Evolutionary conservation across 1,140 invertebrate species (phyloP), one percentile per base, ranked within the genome.

Genomic region (Aphelenchoides besseyi): DNA sequence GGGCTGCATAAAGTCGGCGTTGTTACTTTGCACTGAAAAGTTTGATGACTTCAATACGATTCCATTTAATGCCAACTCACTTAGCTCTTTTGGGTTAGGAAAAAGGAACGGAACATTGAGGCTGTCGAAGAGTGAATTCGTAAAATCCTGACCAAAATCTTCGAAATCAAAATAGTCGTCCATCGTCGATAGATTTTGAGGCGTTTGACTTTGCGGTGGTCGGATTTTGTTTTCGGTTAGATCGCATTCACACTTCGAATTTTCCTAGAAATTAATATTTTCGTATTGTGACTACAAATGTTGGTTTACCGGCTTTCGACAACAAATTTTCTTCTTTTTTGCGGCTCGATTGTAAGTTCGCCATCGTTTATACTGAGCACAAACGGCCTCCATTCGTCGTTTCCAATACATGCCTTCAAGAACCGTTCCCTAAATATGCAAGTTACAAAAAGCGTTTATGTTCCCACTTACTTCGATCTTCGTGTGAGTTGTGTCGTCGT

Each of bases 301-400:
- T n/a, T n/a, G n/a, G 66, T 72, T 37, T 63, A 81, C 80, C 48
- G 78, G 62, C 57, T 79, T 82, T 8, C 79, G 63, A 33, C 79
- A 81, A 29, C 71, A 76, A 16, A 8, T 37, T 52, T 36, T 71
- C 71, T 77, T 81, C 59, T 67, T 37, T 70, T 63, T 54, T 26
- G 36, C 33, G 16, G 62, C 66, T 48, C 74, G 33, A 54, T 74
- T 67, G 72, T 64, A 82, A n/a, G 76, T 55, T 55, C 96, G 90
- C 96, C 96, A 99, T 91, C 95, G 95, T 89, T 97, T 97, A 87
- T 99, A 99, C 87, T 98, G 96, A 64, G 94, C 93, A 79, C 93
- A 95, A 23, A 98, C 94, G 26, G 93, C 95, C 76, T 94, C 92
- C 67, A 95, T 89, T 87, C 94, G 90, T 84, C 96, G 87, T 88